These are phyloP conservation scores for Lathamus discolor DNA, from an alignment of 2,113 vertebrate genomes.

Conservation along the genomic window DNA sequence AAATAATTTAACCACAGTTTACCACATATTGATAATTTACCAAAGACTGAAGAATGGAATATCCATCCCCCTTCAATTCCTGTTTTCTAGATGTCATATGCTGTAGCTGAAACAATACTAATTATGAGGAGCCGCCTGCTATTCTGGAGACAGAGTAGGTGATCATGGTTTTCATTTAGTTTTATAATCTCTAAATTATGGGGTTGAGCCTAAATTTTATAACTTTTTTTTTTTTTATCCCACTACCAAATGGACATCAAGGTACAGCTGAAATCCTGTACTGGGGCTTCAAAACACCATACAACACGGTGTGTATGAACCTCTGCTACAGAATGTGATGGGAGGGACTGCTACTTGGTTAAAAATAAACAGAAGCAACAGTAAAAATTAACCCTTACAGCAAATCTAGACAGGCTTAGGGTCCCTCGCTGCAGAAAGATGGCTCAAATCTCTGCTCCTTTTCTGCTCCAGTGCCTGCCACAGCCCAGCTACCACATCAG, in stretches of 20 bases:
- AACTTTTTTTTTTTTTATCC: not conserved
- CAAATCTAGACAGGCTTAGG: not conserved
- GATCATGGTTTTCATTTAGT: not conserved
- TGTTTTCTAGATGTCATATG: not conserved
- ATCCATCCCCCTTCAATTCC: not conserved
- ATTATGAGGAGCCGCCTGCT: not conserved
- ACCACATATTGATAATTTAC: not conserved
- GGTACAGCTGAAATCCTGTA: rapidly evolving
- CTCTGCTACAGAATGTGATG: not conserved
- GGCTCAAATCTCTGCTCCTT: not conserved
- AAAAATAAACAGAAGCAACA: not conserved
- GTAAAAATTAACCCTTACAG: not conserved
- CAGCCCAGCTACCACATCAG: rapidly evolving
- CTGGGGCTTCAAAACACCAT: not conserved
- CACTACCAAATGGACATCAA: not conserved
- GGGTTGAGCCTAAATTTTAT: not conserved
- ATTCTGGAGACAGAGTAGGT: not conserved
- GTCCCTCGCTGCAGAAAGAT: not conserved
- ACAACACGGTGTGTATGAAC: rapidly evolving
- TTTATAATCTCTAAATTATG: not conserved
- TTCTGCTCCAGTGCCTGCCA: not conserved
- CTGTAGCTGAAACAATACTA: not conserved
- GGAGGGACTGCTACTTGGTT: not conserved
- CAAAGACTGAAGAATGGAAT: not conserved
- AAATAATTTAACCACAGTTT: not conserved